These are phyloP conservation scores for Erythrocercus mccallii DNA, from an alignment of 2,113 vertebrate genomes.

Conservation along the genomic window DNA sequence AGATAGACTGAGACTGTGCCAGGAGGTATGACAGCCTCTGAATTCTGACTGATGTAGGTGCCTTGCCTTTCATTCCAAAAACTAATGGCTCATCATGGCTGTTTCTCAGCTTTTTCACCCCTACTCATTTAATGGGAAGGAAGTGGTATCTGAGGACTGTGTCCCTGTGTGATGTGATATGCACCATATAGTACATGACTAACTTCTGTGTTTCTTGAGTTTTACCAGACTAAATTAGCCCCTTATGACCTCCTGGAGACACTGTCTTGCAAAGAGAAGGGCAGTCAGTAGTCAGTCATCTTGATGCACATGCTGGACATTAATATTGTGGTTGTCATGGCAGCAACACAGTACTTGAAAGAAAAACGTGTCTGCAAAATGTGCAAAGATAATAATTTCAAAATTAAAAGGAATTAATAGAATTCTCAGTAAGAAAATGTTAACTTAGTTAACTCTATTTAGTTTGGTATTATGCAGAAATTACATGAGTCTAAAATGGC, in stretches of 20 bases:
- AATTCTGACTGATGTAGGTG: not conserved
- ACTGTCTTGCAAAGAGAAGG: not conserved
- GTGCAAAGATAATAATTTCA: not conserved
- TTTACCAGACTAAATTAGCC: not conserved
- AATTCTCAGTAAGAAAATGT: not conserved
- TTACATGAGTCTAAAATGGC: not conserved
- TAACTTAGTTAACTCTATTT: not conserved
- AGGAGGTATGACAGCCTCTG: not conserved
- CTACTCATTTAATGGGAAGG: not conserved
- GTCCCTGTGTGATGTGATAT: accelerated
- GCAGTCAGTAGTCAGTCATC: not conserved
- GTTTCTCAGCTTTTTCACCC: not conserved
- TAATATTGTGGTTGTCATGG: not conserved
- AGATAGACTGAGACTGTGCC: not conserved
- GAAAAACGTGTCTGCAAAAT: not conserved
- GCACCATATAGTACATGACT: too few relatives aligned
- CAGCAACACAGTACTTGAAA: not conserved
- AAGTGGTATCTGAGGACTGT: not conserved
- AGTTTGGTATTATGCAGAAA: not conserved
- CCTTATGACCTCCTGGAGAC: not conserved
- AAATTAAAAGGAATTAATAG: not conserved
- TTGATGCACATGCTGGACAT: not conserved
- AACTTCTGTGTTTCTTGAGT: not conserved
- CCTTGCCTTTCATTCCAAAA: not conserved
- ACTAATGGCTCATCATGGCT: accelerated